These are phyloP conservation scores for Varanus salvator DNA, from an alignment of 2,113 vertebrate species.

Conservation along the genomic window DNA sequence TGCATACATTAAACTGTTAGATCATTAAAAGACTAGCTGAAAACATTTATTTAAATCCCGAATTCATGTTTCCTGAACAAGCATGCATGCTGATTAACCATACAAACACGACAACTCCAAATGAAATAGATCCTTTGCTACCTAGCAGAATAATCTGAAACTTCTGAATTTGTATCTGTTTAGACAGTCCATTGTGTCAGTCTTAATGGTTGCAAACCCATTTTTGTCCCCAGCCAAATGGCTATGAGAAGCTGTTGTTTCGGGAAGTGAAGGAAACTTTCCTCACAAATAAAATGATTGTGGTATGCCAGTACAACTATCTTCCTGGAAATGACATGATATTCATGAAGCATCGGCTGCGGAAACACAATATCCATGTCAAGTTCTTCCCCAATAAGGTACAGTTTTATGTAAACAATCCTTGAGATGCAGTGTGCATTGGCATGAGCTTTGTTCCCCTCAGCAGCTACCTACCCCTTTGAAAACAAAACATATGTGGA, in stretches of 20 bases:
- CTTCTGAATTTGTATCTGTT: not conserved
- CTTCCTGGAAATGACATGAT: slow-evolving; percentile 79
- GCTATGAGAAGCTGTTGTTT: slow-evolving; percentile 71
- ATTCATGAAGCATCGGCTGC: slow-evolving; percentile 78
- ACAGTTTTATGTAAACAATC: not conserved
- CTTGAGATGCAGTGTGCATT: not conserved
- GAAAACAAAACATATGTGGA: not conserved
- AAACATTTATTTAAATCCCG: not conserved
- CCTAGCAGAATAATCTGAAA: not conserved
- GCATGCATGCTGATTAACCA: not conserved
- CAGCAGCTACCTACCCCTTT: not conserved
- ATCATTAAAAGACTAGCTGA: not conserved
- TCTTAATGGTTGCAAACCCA: not conserved
- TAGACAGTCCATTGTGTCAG: not conserved
- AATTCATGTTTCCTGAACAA: slow-evolving; percentile 1
- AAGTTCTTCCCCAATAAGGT: slow-evolving; percentile 90
- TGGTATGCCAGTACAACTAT: slow-evolving; percentile 85
- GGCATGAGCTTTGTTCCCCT: too few species aligned
- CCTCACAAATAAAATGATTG: slow-evolving; percentile 84
- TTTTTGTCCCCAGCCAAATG: slow-evolving; percentile 72
- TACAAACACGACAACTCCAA: not conserved
- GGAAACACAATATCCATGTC: slow-evolving; percentile 80
- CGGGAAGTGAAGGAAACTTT: slow-evolving; percentile 78
- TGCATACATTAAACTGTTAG: not conserved
- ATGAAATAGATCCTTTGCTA: not conserved